phyloP scores from a whole-genome alignment of 2,113 vertebrate genomes.

The Raja brachyura region DNA sequence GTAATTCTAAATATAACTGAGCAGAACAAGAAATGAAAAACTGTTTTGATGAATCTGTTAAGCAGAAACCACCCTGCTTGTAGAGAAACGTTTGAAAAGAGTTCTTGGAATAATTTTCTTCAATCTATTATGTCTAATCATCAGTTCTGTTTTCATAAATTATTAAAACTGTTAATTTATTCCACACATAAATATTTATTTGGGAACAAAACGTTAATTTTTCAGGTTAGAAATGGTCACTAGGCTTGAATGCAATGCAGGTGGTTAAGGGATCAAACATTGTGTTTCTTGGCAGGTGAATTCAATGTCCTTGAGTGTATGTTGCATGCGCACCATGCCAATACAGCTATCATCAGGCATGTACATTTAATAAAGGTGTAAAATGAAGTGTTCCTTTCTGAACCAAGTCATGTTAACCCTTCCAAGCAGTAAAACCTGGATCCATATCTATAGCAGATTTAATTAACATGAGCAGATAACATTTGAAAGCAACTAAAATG shows the following conservation, averaged over 20 bases:
- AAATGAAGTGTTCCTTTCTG: too few species aligned
- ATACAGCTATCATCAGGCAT: too few species aligned
- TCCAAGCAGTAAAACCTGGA: too few species aligned
- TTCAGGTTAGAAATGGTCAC: neutral
- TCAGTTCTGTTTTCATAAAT: slow-evolving; percentile 29
- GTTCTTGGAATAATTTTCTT: neutral
- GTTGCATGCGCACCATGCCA: too few species aligned
- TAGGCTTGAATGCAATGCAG: neutral
- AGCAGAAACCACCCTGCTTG: neutral
- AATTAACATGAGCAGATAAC: too few species aligned
- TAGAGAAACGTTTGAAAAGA: too few species aligned
- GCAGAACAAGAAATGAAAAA: slow-evolving; percentile 21
- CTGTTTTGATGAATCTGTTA: slow-evolving; percentile 11
- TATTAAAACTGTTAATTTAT: neutral
- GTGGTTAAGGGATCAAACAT: neutral
- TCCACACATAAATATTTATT: neutral
- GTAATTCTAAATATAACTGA: slow-evolving; percentile 34
- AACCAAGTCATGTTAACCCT: too few species aligned
- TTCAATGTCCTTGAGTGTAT: too few species aligned
- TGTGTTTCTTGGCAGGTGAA: too few species aligned
- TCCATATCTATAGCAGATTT: too few species aligned
- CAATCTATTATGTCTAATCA: neutral
- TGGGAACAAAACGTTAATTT: neutral
- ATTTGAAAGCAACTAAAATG: too few species aligned
- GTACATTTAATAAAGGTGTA: too few species aligned